These are phyloP conservation scores for Heliconius aoede DNA, from an alignment of 2,888 invertebrate species.

Conservation along the genomic window DNA sequence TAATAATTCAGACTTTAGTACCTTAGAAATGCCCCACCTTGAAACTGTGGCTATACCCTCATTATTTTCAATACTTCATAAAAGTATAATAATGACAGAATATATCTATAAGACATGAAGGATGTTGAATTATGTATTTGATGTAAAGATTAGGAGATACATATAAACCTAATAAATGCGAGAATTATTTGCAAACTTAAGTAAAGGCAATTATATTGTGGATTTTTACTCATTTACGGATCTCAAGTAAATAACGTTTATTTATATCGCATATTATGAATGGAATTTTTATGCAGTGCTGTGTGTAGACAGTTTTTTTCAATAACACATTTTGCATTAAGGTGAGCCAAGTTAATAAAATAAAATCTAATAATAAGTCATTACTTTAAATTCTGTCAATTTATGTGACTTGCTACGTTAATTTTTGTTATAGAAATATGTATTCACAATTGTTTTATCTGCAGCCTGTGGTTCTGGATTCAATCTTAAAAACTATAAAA, in stretches of 20 bases:
- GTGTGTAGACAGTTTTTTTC: too few species aligned
- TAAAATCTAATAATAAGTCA: background rate
- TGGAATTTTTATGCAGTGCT: too few species aligned
- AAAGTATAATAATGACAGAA: slow-evolving; percentile 32
- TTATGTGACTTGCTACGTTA: background rate
- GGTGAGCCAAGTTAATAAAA: background rate
- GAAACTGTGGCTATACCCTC: slow-evolving; percentile 33
- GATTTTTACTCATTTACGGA: background rate
- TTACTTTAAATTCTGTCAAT: background rate
- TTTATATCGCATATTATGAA: background rate
- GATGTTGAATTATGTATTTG: slow-evolving; percentile 33
- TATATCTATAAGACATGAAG: slow-evolving; percentile 10
- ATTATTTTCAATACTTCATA: slow-evolving; percentile 34
- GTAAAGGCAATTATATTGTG: background rate
- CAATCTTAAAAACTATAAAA: slow-evolving; percentile 32
- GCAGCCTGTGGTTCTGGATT: background rate
- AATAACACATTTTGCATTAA: too few species aligned
- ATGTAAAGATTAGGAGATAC: slow-evolving; percentile 18
- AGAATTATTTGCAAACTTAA: slow-evolving; percentile 7
- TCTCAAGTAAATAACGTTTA: background rate
- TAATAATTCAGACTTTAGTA: slow-evolving; percentile 46
- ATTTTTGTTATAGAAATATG: background rate
- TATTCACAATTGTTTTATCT: background rate
- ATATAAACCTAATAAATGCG: slow-evolving; percentile 13
- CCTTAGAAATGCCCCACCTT: slow-evolving; percentile 32